Evolutionary conservation across 1,140 invertebrate genomes (phyloP).

Genomic region (Penaeus vannamei): DNA sequence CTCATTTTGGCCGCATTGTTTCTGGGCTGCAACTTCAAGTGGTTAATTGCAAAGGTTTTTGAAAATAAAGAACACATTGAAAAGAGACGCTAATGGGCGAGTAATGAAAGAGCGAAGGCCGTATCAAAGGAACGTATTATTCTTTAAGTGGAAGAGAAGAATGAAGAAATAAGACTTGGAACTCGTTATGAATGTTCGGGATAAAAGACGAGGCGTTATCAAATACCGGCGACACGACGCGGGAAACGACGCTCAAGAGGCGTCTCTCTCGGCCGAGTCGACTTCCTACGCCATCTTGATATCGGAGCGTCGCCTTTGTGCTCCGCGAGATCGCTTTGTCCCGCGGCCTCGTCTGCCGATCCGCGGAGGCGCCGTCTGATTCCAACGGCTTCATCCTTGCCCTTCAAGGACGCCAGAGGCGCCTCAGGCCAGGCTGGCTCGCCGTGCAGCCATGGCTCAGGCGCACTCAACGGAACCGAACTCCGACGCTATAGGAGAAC

Average conservation of each 20-base stretch:
- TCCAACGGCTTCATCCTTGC: no score
- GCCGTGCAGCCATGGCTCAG: no score
- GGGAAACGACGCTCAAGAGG: neutral
- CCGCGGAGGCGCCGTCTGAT: no score
- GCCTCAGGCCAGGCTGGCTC: no score
- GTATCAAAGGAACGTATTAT: conserved; percentile 57
- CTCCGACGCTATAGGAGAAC: no score
- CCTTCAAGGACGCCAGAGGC: no score
- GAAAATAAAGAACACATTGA: conserved; percentile 62
- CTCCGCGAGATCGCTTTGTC: no score
- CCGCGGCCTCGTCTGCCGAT: no score
- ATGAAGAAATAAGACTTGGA: conserved; percentile 33
- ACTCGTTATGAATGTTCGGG: conserved; percentile 60
- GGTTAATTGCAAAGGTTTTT: conserved; percentile 65
- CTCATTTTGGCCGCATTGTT: conserved; percentile 59
- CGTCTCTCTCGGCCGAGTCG: neutral
- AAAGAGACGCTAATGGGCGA: conserved; percentile 62
- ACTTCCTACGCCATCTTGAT: neutral
- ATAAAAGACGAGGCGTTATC: conserved; percentile 52
- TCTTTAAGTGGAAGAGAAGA: conserved; percentile 59
- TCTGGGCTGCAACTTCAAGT: conserved; percentile 56
- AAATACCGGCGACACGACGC: conserved; percentile 9
- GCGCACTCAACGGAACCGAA: no score
- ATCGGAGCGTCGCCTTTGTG: no score
- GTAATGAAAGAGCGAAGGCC: conserved; percentile 58